These are phyloP conservation scores for Thereva nobilitata DNA, from an alignment of 2,888 invertebrate species.

Conservation along the genomic window DNA sequence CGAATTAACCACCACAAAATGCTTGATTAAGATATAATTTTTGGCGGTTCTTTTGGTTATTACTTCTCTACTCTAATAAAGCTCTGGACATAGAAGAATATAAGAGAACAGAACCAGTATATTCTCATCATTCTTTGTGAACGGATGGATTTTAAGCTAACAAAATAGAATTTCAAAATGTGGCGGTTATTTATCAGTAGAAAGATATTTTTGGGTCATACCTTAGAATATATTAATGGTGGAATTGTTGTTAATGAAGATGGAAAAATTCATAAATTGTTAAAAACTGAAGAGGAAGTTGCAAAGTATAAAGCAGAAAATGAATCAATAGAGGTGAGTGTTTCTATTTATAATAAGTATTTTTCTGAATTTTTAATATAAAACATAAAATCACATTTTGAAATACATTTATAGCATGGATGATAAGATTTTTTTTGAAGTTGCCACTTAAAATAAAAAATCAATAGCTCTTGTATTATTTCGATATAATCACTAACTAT, in stretches of 20 bases:
- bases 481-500: no score
- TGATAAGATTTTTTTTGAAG: no score
- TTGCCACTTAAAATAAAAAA: no score
- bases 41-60: no score
- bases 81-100: no score
- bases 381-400: background rate
- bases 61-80: no score
- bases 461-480: no score
- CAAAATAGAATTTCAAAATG: background rate
- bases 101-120: no score
- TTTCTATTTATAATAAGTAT: background rate
- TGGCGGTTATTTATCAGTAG: constrained; percentile 40
- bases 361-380: background rate
- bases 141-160: background rate
- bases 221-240: constrained; percentile 58
- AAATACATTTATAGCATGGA: no score
- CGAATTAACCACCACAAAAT: no score
- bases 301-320: constrained; percentile 46
- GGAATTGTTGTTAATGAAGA: constrained; percentile 60
- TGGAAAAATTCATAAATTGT: constrained; percentile 61
- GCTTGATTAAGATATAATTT: no score
- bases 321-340: constrained; percentile 10
- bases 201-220: constrained; percentile 56
- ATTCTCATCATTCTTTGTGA: no score
- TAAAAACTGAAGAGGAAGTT: constrained; percentile 56